A percentile compares a stretch with the other conserved stretches of the same genome.
Evolutionary conservation across 2,797 vertebrate species (phyloP).

Genomic region (Poecilia velifera): DNA sequence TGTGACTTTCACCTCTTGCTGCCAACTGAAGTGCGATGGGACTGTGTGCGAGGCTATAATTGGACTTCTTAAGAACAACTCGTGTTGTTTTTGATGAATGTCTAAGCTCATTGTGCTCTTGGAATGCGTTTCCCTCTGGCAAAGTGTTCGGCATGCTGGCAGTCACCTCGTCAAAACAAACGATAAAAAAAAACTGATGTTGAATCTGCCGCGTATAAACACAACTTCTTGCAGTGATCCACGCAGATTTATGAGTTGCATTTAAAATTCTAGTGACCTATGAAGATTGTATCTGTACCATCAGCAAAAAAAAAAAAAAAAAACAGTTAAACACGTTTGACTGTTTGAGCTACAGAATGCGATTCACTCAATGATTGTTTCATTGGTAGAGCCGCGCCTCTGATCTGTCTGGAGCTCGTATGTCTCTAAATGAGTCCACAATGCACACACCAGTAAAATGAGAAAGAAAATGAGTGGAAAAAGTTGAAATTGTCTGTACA

Average conservation of each 20-base stretch:
- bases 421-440: too few species aligned
- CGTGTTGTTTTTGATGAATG: background rate
- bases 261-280: background rate
- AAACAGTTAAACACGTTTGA: background rate
- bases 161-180: background rate
- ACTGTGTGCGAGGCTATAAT: background rate
- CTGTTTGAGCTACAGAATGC: background rate
- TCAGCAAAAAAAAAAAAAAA: background rate
- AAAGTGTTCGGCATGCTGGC: background rate
- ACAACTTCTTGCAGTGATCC: background rate
- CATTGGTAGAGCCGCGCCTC: background rate
- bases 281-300: background rate
- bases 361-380: background rate
- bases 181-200: too few species aligned
- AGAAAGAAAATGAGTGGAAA: background rate
- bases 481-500: background rate
- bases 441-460: background rate
- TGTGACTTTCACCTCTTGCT: constrained; percentile 37
- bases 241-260: background rate
- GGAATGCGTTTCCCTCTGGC: background rate
- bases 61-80: background rate
- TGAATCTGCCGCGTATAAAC: background rate
- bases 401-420: background rate
- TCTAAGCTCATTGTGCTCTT: too few species aligned
- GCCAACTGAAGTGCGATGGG: constrained; percentile 4